Evolutionary conservation across 2,113 vertebrate species (phyloP).

Genomic region (Lophotis ruficrista): DNA sequence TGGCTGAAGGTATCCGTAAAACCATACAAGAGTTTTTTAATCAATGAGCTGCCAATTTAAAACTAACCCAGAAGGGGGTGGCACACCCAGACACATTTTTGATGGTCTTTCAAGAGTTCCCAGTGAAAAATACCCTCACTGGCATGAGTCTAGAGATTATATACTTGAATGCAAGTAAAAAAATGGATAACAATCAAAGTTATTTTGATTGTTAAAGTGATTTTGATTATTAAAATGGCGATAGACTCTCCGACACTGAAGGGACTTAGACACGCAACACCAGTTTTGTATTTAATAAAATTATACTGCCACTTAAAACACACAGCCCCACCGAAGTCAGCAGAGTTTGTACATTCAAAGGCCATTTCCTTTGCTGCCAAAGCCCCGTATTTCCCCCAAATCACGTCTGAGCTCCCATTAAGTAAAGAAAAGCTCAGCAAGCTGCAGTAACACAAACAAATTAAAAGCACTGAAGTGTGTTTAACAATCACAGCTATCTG

Average conservation of each 20-base stretch:
- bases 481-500: background rate
- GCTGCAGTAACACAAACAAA: background rate
- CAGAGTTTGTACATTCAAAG: background rate
- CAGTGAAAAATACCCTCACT: background rate
- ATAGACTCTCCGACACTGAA: background rate
- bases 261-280: background rate
- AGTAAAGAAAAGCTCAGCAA: background rate
- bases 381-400: background rate
- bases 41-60: background rate
- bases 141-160: background rate
- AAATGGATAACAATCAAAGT: background rate
- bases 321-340: background rate
- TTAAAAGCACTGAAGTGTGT: fast-evolving
- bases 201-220: background rate
- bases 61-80: background rate
- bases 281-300: background rate
- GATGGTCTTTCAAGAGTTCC: background rate
- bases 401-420: background rate
- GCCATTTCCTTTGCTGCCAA: background rate
- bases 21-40: background rate
- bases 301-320: background rate
- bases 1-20: background rate
- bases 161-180: background rate
- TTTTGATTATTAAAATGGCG: background rate
- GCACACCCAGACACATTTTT: background rate